Base-by-base conservation (phyloP, 2,113 vertebrate species). In the Actinemys pallida region DNA sequence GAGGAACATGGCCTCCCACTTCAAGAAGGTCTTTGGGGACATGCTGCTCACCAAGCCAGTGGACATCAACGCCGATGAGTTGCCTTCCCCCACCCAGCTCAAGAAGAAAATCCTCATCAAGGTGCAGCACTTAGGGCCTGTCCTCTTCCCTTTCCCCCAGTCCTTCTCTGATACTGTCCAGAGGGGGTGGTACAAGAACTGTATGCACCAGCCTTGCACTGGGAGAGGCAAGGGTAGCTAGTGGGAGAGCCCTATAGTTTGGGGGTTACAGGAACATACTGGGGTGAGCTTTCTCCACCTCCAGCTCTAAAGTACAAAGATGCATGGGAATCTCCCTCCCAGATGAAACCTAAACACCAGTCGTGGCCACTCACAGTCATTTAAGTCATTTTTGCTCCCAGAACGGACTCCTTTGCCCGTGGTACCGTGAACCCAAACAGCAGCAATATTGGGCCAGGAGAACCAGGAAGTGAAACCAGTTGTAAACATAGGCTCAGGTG, bases 61-160 rank as follows among this genome's bases (percentile, higher is more conserved):
- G 20, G 99, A 99, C 86, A 98, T 96, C 96, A 98, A 97, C 0
- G 98, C 98, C 0, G 99, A 99, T 5, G 98, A 99, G 96, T 96
- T 99, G 35, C 99, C 99, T 1, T 99, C 99, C 0, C 99, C 99
- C 4, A 97, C 98, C 42, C 99, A 99, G 96, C 98, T 99, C 85
- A 98, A 98, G 96, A 98, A 98, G 92, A 99, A 99, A 97, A 99
- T 99, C 95, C 98, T 99, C 86, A 99, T 99, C 90, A 99, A 99
- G 98, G 99, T 99, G 31, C 2, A 35, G 10, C 10, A 39, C 39
- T 7, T 42, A 76, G 47, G 29, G n/a, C 1, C 13, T 0, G 52
- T 11, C 19, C 39, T 20, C 11, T 65, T 6, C 56, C 22, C 62
- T 45, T 56, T n/a, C 35, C 17, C 65, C 17, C 65, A 75, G 13